Percentiles rank a stretch among this genome's conserved stretches.
Conservation (phyloP, 2,797 vertebrate genomes). For the Balearica regulorum region DNA sequence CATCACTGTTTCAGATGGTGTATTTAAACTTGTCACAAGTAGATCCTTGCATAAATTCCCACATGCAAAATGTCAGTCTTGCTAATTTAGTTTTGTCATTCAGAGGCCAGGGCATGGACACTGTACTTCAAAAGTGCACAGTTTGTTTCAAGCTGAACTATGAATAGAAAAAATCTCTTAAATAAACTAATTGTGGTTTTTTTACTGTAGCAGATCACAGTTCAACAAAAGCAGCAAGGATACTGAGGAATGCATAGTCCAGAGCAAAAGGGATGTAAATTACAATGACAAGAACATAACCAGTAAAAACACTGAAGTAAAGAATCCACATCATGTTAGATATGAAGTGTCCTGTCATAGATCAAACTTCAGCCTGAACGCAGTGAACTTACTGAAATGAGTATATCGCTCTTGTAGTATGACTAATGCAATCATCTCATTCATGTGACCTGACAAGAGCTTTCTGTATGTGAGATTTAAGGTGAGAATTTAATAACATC, state of each 20-base stretch:
- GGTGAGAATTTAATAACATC: conserved; percentile 59
- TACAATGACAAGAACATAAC: background rate
- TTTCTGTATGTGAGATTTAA: conserved; percentile 58
- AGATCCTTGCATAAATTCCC: conserved; percentile 33
- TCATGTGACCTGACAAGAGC: conserved; percentile 50
- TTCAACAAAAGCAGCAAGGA: background rate
- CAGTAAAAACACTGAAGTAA: background rate
- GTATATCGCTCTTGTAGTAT: conserved; percentile 7
- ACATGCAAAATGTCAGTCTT: background rate
- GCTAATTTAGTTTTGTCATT: conserved; percentile 7
- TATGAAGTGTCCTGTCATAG: background rate
- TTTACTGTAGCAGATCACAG: background rate
- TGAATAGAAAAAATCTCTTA: background rate
- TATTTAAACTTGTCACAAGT: conserved; percentile 17
- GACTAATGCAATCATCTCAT: conserved; percentile 35
- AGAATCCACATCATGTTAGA: background rate
- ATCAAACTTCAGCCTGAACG: conserved; percentile 27
- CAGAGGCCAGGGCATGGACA: background rate
- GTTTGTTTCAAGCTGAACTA: background rate
- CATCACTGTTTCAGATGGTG: background rate
- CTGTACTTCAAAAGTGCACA: background rate
- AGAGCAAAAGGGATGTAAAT: background rate
- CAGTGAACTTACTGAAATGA: background rate
- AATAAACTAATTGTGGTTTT: background rate
- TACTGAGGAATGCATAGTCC: background rate